Percentiles rank a stretch among this genome's conserved stretches.
Evolutionary conservation across 2,113 vertebrate genomes (phyloP).

Genomic region (Gorsachius goisagi): DNA sequence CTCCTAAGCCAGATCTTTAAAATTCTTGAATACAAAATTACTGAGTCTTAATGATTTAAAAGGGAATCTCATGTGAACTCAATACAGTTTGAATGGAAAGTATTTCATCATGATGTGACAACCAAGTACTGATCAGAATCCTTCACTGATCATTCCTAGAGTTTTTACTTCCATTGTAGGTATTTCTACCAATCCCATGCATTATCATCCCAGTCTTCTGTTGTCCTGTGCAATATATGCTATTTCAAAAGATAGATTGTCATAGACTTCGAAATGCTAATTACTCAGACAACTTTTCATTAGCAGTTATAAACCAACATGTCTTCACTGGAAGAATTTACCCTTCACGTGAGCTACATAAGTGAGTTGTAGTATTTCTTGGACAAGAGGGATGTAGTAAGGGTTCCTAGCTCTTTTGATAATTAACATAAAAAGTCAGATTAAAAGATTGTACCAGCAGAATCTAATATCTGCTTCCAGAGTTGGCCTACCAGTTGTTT

Average conservation of each 20-base stretch:
- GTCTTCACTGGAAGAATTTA: background rate
- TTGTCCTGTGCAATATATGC: background rate
- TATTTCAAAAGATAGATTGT: background rate
- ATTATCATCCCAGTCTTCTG: background rate
- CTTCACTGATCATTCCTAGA: background rate
- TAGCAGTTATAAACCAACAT: background rate
- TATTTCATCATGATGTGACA: background rate
- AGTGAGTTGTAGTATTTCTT: background rate
- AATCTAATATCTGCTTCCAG: background rate
- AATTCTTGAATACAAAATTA: background rate
- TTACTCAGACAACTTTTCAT: background rate
- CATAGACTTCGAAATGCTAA: background rate
- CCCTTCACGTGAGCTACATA: background rate
- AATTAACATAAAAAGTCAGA: background rate
- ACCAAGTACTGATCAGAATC: background rate
- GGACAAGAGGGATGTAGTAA: background rate
- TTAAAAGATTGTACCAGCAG: background rate
- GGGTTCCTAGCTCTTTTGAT: background rate
- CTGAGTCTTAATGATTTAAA: background rate
- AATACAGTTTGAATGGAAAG: background rate
- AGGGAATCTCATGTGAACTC: fast-evolving
- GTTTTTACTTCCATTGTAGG: background rate
- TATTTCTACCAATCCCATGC: background rate
- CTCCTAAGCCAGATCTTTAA: background rate
- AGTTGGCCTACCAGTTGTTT: background rate